These are phyloP conservation scores for Antheraea yamamai DNA, from an alignment of 2,888 invertebrate species.

Conservation along the genomic window DNA sequence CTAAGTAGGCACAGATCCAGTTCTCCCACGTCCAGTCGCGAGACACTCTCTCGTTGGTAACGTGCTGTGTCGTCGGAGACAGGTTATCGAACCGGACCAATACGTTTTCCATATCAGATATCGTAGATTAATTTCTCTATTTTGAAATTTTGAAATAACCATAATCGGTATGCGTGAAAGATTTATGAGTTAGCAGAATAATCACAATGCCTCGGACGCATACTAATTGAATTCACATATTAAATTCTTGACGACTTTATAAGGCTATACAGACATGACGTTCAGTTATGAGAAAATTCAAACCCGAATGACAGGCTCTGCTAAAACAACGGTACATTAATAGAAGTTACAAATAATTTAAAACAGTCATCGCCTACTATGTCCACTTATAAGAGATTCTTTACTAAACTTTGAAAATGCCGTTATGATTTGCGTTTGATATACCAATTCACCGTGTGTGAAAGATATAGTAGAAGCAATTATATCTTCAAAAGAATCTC, in stretches of 20 bases:
- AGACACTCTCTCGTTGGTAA: constrained; percentile 46
- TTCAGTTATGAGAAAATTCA: constrained; percentile 36
- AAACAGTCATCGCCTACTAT: constrained; percentile 18
- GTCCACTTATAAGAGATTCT: constrained; percentile 1
- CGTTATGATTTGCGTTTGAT: constrained; percentile 21
- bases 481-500: not conserved
- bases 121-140: constrained; percentile 45
- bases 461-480: not conserved
- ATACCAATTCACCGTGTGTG: not conserved
- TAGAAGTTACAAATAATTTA: constrained; percentile 22
- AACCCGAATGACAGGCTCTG: constrained; percentile 36
- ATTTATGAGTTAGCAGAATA: constrained; percentile 24
- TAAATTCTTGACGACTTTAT: constrained; percentile 24
- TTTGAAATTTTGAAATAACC: not conserved
- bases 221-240: constrained; percentile 17
- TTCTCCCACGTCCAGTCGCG: constrained; percentile 69
- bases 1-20: constrained; percentile 64
- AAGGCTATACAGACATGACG: constrained; percentile 33
- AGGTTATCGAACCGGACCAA: constrained; percentile 64
- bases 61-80: constrained; percentile 43
- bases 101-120: constrained; percentile 43
- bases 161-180: not conserved
- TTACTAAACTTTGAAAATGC: constrained; percentile 26
- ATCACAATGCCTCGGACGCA: constrained; percentile 21
- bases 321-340: constrained; percentile 42